Percentiles rank a stretch among this genome's conserved stretches.
Evolutionary conservation across 2,113 vertebrate species (phyloP).

Genomic region (Cochlearius cochlearius): DNA sequence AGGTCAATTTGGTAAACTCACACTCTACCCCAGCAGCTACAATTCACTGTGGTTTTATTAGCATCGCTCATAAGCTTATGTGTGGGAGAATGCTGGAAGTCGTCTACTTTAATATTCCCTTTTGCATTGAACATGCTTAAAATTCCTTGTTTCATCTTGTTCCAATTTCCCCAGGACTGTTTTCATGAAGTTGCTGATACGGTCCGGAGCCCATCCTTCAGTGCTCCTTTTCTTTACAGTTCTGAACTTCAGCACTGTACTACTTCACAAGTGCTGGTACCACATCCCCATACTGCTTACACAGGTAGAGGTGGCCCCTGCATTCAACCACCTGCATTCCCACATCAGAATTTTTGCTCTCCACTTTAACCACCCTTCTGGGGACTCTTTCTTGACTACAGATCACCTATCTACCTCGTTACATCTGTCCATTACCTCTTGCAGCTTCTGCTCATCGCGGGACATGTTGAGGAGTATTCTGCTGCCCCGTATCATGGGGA

Average conservation of each 20-base stretch:
- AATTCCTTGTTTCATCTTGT: background rate
- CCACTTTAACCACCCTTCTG: background rate
- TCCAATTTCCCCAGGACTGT: background rate
- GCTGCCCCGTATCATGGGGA: conserved; percentile 83
- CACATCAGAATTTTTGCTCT: background rate
- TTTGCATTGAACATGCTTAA: background rate
- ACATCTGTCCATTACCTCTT: conserved; percentile 82
- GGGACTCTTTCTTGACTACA: background rate
- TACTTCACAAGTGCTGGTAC: background rate
- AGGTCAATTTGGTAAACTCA: background rate
- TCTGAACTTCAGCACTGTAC: background rate
- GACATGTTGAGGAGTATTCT: conserved; percentile 79
- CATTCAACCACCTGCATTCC: background rate
- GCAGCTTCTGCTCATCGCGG: conserved; percentile 86
- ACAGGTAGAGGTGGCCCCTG: background rate
- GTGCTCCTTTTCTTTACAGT: background rate
- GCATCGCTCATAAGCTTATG: background rate
- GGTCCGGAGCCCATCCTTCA: background rate
- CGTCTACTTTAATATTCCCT: background rate
- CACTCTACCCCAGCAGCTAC: background rate
- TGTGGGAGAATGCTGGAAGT: background rate
- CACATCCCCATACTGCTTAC: background rate
- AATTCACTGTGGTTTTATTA: background rate
- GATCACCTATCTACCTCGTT: background rate
- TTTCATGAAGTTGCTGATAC: background rate